Evolutionary conservation across 1,140 invertebrate species (phyloP), one percentile per base, ranked within the genome.

Genomic region (Drosophila repletoides): DNA sequence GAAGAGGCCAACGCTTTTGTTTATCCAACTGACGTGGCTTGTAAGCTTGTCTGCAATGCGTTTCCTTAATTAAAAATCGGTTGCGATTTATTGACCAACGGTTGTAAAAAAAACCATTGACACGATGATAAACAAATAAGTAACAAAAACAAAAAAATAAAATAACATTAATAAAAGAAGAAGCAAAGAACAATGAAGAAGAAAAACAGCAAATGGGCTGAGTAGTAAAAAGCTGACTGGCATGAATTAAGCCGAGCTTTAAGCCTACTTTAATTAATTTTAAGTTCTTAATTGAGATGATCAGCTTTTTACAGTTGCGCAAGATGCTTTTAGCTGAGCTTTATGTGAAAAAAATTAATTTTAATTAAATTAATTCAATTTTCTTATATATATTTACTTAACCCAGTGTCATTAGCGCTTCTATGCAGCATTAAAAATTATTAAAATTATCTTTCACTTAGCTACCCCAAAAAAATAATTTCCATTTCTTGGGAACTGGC

Each of bases 41-140:
- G 51, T 61, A 51, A 55, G 70, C 58, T 40, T 41, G 45, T 38
- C 72, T 43, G 77, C 72, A 76, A 43, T 66, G 76, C 58, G 76
- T 83, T 83, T 52, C 63, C 64, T 81, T 81, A 81, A 81, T 81
- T 81, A 81, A 76, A 81, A 81, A 77, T 71, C 55, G 59, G 49
- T 76, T 43, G 56, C 73, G 40, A 70, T 77, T 56, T 72, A 55
- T 58, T 63, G 76, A 81, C 73, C 38, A 58, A 53, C 22, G 58
- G 58, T 66, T 65, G n/a, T n/a, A n/a, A n/a, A n/a, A n/a, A 83
- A 81, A 53, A 69, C 71, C 72, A 70, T 69, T 77, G 79, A 77
- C 77, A 70, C 77, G 21, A 49, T 28, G 40, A 61, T 76, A 76
- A 69, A 61, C 63, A 81, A 69, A 72, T 55, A 29, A 63, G 5